phyloP scores from a whole-genome alignment of 2,113 vertebrate species.

The mouse (Mus musculus) region GRCm39 chr15:91073501-91074000 shows the following conservation, averaged over 20 bases:
- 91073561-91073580: not conserved
- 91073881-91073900: constrained; percentile 34
- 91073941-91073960: constrained; percentile 26
- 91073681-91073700: not conserved
- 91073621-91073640: constrained; percentile 46
- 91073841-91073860: constrained; percentile 43
- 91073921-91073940: not conserved
- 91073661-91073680: constrained; percentile 24
- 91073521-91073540: not conserved
- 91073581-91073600: not conserved
- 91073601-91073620: constrained; percentile 46
- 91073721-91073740: not conserved
- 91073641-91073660: not conserved
- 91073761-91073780: constrained; percentile 61
- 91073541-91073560: not conserved
- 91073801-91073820: constrained; percentile 64
- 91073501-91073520: not conserved
- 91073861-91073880: constrained; percentile 19
- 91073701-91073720: constrained; percentile 51
- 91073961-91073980: constrained; percentile 70
- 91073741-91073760: constrained; percentile 62
- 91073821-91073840: not conserved
- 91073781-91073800: constrained; percentile 44
- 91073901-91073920: constrained; percentile 46
- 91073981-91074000: constrained; percentile 52